Base-by-base conservation (phyloP, 2,888 invertebrate genomes). In the Pterostichus niger region DNA sequence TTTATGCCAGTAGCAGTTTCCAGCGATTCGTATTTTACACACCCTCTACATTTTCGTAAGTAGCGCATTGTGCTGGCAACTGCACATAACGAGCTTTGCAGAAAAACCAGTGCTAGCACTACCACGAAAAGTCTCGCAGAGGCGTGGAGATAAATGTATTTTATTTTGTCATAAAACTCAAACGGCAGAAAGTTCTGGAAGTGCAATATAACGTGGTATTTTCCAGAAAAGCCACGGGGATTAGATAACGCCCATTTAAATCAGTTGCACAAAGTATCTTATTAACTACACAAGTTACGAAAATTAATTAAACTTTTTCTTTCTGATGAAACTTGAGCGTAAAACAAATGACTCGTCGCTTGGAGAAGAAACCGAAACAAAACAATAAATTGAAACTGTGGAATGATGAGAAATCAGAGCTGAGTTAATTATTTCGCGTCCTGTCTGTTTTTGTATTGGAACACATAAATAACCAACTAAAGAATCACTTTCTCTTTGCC, bases 241-340 rank as follows among this genome's bases (percentile, higher is more conserved):
- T 75, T 75, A 75, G 75, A 33, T 77, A 56, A 77, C 59, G 79
- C 79, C 13, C 49, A 79, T 64, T 79, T 64, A 64, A 79, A 64
- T 59, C 79, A 64, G 79, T 79, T 79, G 44, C 61, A 61, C 24
- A 49, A 31, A 40, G 61, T 56, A 40, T 61, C 17, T 79, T 61
- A 44, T 49, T 64, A 79, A 40, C 64, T 44, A 46, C 59, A 61
- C 40, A 52, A 52, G 54, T 33, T 52, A 71, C 49, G 80, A 44
- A 81, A 81, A 73, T 73, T 81, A 54, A 81, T 73, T 81, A 73
- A 81, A 75, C 49, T 52, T 75, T 75, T 75, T 75, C 52, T 73
- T 79, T 61, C 78, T 46, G 52, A 59, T 40, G 76, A 77, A 77
- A 77, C 76, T 77, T 54, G 15, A 77, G 54, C 54, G 76, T 59